Base-by-base conservation (phyloP, 2,797 vertebrate species). In the Muscicapa striata region DNA sequence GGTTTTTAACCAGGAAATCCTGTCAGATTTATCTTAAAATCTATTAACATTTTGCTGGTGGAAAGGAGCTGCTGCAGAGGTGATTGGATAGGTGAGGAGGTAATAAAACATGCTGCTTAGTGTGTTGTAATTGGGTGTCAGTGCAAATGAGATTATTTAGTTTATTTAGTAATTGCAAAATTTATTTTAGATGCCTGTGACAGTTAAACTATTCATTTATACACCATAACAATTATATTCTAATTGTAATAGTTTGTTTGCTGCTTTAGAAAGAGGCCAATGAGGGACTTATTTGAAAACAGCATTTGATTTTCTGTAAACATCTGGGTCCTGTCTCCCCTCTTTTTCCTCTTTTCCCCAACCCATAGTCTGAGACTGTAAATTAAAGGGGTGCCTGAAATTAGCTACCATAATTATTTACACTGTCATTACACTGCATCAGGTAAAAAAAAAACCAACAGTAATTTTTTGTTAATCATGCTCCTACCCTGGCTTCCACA, bases 91-190 rank as follows among this genome's bases (percentile, higher is more conserved):
- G 94, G 95, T 97, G 91, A 96, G 77, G 89, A 85, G 72, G 72
- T 89, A 95, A 94, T 94, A 96, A 96, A 89, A 92, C 91, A 94
- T 87, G 27, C 95, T 94, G 72, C 94, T 97, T 97, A 96, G 87
- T 89, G 70, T 94, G 77, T 96, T 27, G 27, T 97, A 97, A 96
- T 97, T 97, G 90, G 54, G 78, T 96, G 94, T 95, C 95, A 94
- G 90, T 63, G 91, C 58, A 90, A 97, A 97, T 96, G 87, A 97
- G 96, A 97, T 97, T 96, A 96, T 97, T 97, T 96, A 41, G 57
- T 94, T 98, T 97, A 96, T 96, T 97, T 95, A 97, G 95, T 92
- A 93, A 96, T 95, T 96, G 75, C 84, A 95, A 89, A 97, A 97
- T 94, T 97, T 95, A 96, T 96, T 95, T 92, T 76, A 55, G 95